These are phyloP conservation scores for Malurus splendens DNA, from an alignment of 2,797 vertebrate species.

Conservation along the genomic window DNA sequence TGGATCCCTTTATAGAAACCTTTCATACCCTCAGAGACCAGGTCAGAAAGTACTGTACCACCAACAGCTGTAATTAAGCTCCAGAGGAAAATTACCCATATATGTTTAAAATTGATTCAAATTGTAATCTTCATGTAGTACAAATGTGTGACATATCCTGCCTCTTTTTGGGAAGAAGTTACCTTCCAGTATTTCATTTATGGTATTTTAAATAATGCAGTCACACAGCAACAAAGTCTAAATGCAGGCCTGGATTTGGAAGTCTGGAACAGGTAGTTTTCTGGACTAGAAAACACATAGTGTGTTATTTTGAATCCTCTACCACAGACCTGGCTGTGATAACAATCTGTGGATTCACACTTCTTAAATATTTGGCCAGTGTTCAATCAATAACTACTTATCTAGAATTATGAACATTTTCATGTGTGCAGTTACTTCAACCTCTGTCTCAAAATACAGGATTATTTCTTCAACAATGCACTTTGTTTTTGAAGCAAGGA, in stretches of 20 bases:
- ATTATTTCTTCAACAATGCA: not conserved
- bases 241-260: not conserved
- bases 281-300: not conserved
- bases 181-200: not conserved
- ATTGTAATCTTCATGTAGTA: fast-evolving
- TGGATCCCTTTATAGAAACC: not conserved
- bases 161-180: not conserved
- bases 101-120: not conserved
- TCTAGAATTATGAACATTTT: not conserved
- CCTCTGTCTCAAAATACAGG: not conserved
- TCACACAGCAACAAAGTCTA: not conserved
- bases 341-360: not conserved
- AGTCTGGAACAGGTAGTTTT: not conserved
- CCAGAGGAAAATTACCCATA: not conserved
- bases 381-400: not conserved
- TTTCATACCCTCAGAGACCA: not conserved
- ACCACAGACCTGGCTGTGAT: not conserved
- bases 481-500: not conserved
- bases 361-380: not conserved
- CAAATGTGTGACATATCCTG: fast-evolving
- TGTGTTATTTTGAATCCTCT: not conserved
- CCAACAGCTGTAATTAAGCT: not conserved
- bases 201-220: not conserved
- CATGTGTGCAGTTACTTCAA: not conserved
- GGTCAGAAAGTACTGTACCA: not conserved